Conservation (phyloP, 2,113 vertebrate species). For the Mormyrus iriodes region DNA sequence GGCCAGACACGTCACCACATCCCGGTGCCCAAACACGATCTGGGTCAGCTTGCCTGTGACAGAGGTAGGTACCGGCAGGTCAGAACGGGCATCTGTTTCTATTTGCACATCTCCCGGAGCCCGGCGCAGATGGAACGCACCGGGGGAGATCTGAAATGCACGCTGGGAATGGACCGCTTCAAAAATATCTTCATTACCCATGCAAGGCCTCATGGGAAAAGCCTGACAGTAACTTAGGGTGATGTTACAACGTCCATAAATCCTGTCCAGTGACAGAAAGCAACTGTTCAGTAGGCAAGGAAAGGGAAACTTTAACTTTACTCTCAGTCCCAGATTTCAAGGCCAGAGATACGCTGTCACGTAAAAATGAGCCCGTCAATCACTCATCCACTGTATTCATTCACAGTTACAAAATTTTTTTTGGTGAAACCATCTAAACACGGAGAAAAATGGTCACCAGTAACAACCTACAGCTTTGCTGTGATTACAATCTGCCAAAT, state of each 20-base stretch:
- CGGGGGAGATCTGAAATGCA: background rate
- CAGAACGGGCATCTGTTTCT: background rate
- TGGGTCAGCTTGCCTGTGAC: constrained; percentile 85
- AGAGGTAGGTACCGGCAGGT: background rate
- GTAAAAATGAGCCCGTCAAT: background rate
- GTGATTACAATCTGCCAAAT: background rate
- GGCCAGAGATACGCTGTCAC: background rate
- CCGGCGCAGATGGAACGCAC: too few relatives aligned
- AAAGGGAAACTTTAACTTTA: background rate
- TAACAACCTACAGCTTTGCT: background rate
- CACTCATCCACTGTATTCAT: background rate
- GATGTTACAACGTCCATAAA: background rate
- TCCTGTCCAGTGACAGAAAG: background rate
- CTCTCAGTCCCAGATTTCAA: background rate
- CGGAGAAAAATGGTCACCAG: background rate
- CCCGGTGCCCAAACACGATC: constrained; percentile 93
- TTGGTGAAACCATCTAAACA: background rate
- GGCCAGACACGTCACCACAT: constrained; percentile 89
- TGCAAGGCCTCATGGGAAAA: constrained; percentile 1
- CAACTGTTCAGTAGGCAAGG: background rate
- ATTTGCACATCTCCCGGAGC: background rate
- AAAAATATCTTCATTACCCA: constrained; percentile 1
- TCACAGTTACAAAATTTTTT: background rate
- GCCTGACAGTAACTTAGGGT: background rate
- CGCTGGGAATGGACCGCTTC: background rate